Conservation (phyloP, 2,888 invertebrate species). For the Folsomia candida region DNA sequence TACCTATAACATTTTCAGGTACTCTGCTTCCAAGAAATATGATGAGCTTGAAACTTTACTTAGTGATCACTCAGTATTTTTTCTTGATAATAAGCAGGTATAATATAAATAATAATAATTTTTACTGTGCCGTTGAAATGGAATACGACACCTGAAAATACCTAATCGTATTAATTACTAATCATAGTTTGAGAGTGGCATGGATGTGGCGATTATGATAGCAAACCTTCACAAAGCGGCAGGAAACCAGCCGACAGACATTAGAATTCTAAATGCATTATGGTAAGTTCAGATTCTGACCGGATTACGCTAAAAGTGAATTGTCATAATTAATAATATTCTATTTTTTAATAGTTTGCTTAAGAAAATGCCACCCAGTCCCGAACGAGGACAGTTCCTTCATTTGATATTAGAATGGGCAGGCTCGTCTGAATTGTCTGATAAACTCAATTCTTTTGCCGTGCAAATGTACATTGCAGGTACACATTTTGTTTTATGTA, state of each 20-base stretch:
- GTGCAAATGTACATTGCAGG: conserved; percentile 42
- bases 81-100: conserved; percentile 44
- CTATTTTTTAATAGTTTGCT: conserved; percentile 21
- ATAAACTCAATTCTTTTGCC: conserved; percentile 34
- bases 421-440: conserved; percentile 25
- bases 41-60: conserved; percentile 45
- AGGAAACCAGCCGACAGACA: conserved; percentile 26
- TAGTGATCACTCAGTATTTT: conserved; percentile 25
- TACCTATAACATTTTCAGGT: conserved; percentile 23
- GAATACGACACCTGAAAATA: background rate
- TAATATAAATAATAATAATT: conserved; percentile 2
- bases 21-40: conserved; percentile 39
- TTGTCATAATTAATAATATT: background rate
- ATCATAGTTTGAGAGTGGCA: conserved; percentile 46
- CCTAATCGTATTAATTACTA: too few relatives aligned
- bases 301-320: background rate
- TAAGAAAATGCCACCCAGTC: conserved; percentile 39
- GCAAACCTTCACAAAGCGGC: conserved; percentile 43
- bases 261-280: conserved; percentile 29
- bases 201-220: conserved; percentile 48
- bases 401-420: conserved; percentile 41
- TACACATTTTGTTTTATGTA: conserved; percentile 10
- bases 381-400: conserved; percentile 40
- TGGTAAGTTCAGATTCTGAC: conserved; percentile 23
- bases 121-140: background rate